These are phyloP conservation scores for Zoanthus sociatus DNA, from an alignment of 92 coral and sea anemone genomes.

Conservation along the genomic window DNA sequence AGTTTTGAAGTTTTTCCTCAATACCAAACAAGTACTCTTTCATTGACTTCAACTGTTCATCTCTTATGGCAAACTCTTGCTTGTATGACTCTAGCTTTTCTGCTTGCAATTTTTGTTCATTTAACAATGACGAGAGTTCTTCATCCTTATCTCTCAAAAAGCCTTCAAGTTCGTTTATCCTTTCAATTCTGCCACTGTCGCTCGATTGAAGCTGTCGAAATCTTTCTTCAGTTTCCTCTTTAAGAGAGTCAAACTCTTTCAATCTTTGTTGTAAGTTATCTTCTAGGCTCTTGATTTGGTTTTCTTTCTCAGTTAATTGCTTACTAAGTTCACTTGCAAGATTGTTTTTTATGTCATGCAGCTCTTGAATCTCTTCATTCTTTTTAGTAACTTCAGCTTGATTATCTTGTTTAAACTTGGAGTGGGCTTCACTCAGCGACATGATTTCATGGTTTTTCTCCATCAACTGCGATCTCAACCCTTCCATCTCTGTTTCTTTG, in stretches of 20 bases:
- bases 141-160: slow-evolving; percentile 20
- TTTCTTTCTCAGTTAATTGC: slow-evolving; percentile 52
- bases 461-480: slow-evolving; percentile 7
- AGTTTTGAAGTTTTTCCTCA: slow-evolving; percentile 40
- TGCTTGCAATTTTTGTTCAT: neutral
- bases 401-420: slow-evolving; percentile 26
- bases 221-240: slow-evolving; percentile 12
- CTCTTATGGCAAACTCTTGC: slow-evolving; percentile 47
- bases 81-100: slow-evolving; percentile 57
- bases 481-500: slow-evolving; percentile 47
- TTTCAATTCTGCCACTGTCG: slow-evolving; percentile 6
- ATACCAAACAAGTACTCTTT: slow-evolving; percentile 55
- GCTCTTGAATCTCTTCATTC: slow-evolving; percentile 64
- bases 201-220: neutral
- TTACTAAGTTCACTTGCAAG: slow-evolving; percentile 55
- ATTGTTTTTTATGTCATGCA: slow-evolving; percentile 55
- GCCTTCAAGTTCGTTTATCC: slow-evolving; percentile 29
- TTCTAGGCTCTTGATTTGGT: slow-evolving; percentile 30
- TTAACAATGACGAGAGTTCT: slow-evolving; percentile 10
- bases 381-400: slow-evolving; percentile 60
- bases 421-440: neutral
- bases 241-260: slow-evolving; percentile 30
- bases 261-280: neutral
- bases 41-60: slow-evolving; percentile 55
- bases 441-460: slow-evolving; percentile 5